phyloP scores from a whole-genome alignment of 1,140 invertebrate species.

The Protaetia brevitarsis region DNA sequence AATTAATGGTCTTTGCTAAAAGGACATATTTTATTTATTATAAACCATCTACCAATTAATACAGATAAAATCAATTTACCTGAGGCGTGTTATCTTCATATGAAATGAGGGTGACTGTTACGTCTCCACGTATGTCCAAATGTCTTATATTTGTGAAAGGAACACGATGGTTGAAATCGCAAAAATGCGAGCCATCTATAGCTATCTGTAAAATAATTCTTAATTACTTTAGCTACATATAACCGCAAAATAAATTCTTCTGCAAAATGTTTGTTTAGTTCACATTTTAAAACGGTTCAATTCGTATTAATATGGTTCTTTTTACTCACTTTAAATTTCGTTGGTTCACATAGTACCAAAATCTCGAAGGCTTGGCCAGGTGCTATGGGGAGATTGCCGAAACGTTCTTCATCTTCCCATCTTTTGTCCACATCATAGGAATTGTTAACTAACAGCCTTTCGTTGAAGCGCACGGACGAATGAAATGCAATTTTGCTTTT shows the following conservation, averaged over 20 bases:
- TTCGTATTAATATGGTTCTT: not conserved
- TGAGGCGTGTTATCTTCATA: conserved; percentile 3
- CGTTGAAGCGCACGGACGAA: not conserved
- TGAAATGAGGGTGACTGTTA: not conserved
- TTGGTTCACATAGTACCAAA: not conserved
- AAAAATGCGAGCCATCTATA: not conserved
- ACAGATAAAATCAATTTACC: not conserved
- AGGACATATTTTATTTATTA: not conserved
- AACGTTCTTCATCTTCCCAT: not conserved
- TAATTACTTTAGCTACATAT: not conserved
- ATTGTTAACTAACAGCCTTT: conserved; percentile 5
- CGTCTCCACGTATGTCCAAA: not conserved
- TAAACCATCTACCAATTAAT: not conserved
- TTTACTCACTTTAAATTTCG: not conserved
- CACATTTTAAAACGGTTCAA: not conserved
- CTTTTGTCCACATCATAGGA: not conserved
- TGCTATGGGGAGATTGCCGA: not conserved
- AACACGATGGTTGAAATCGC: not conserved
- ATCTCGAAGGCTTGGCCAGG: not conserved
- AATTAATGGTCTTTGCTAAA: not conserved
- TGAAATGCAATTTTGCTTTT: not conserved
- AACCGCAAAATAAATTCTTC: not conserved
- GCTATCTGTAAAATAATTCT: not conserved
- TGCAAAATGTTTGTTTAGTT: not conserved
- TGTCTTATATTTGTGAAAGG: not conserved